A percentile compares a stretch with the other conserved stretches of the same genome.
Conservation (phyloP, 64 coral and sea anemone genomes). For the Montipora cactus region DNA sequence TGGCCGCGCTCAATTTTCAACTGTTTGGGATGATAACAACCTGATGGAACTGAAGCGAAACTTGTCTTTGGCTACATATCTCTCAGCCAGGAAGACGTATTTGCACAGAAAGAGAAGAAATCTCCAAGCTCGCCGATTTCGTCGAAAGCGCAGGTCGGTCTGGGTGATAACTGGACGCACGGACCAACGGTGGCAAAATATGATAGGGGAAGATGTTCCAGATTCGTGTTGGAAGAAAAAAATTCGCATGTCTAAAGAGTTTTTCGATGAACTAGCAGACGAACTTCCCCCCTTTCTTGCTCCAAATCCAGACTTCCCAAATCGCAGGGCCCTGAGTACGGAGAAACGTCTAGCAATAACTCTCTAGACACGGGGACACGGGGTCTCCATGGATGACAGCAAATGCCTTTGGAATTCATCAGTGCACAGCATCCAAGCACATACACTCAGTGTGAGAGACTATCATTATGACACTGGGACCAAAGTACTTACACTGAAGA, state of each 20-base stretch:
- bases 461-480: conserved; percentile 28
- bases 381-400: neutral
- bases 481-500: conserved; percentile 59
- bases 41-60: neutral
- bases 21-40: neutral
- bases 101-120: neutral
- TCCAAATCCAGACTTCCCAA: conserved; percentile 34
- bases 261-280: conserved; percentile 36
- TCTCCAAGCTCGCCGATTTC: neutral
- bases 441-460: neutral
- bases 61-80: neutral
- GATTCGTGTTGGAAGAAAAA: neutral
- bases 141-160: conserved; percentile 39
- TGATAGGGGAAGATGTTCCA: conserved; percentile 26
- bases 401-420: no score
- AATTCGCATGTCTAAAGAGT: conserved; percentile 35
- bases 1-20: neutral
- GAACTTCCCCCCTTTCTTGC: conserved; percentile 37
- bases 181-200: conserved; percentile 33
- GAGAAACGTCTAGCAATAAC: conserved; percentile 39
- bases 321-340: conserved; percentile 27
- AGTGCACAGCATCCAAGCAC: no score
- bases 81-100: neutral
- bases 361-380: conserved; percentile 36
- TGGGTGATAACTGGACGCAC: conserved; percentile 28